Base-by-base conservation (phyloP, 2,888 invertebrate species). In the Ophion slaviceki region DNA sequence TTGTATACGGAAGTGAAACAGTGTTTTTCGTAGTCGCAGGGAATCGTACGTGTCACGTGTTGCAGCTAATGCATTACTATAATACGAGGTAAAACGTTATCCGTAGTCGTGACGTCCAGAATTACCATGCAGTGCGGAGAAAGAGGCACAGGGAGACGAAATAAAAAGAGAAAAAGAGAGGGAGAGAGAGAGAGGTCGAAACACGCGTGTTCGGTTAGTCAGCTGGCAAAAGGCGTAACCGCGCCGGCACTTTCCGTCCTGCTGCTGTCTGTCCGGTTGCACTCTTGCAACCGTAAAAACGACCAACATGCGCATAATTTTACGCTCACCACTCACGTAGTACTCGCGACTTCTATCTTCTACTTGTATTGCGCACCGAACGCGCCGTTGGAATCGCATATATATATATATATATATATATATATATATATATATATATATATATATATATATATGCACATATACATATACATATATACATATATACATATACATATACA, bases 221-320 rank as follows among this genome's bases (percentile, higher is more conserved):
- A 88, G 88, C 88, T 88, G 88, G 88, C 88, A 86, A 88, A 88
- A 88, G 88, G 88, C 88, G 87, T 88, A 85, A 87, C 88, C 72
- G 82, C 68, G 45, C 28, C 74, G 74, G 74, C 70, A 82, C 80
- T 81, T 80, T 86, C 59, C 84, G 78, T 85, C 70, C 80, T 83
- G 72, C 83, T 85, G 84, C 80, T 80, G 76, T 84, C 80, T 77
- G 67, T 84, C 67, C 75, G 74, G 71, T 72, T 67, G 76, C 66
- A 62, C 61, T 59, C 14, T 80, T 67, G 82, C 84, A 86, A 87
- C 86, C 81, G 86, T 85, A 85, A 80, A 88, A 85, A 57, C 79
- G 80, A 75, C 68, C 79, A 66, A 82, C 71, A 57, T 47, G 85
- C 85, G 80, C 76, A 88, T 88, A 88, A 88, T 88, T 88, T 87